Base-by-base conservation (phyloP, 37 sponge, comb jelly and placozoan species). In the Agelas oroides region DNA sequence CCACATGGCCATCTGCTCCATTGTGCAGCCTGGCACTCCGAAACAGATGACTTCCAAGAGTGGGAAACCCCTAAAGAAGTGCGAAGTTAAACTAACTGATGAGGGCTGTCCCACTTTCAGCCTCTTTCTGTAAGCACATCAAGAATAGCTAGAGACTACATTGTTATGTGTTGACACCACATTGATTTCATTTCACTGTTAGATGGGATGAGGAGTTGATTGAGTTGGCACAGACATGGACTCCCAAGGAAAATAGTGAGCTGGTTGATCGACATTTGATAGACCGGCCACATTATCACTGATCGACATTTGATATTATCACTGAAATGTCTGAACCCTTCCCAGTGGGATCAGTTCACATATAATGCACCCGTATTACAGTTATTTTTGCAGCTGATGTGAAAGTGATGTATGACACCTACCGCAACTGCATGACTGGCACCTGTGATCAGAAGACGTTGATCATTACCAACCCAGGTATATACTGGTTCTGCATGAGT, bases 121-220 rank as follows among this genome's bases (percentile, higher is more conserved):
- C 52, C 78, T 95, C 1, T 16, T 88, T 30, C 68, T 95, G 95
- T 95, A 59, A 93, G 86, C 46, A 21, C 76, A 61, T 62, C 46
- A 46, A 3, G 3, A 11, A 14, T 12, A 52, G 3, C 1, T 5
- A 5, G 8, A 28, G 5, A 32, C 8, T 46, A 8, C 46, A 46
- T 46, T 46, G 46, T n/a, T n/a, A n/a, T 12, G 46, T 46, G 46
- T 46, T 12, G 8, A 3, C 46, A 46, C 46, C 46, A 12, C 3
- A 3, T 46, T 3, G 6, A 3, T 12, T 46, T 46, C 46, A 46
- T 46, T 46, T 46, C 6, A 8, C 8, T 46, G 46, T 8, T 46
- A 93, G 94, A 11, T 96, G 97, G 97, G 97, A 96, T 31, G 74
- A 81, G 20, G 94, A 94, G 59, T 36, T 93, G 52, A 96, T 96